Conservation (phyloP, 2,888 invertebrate species). For the Aleiodes alternator region DNA sequence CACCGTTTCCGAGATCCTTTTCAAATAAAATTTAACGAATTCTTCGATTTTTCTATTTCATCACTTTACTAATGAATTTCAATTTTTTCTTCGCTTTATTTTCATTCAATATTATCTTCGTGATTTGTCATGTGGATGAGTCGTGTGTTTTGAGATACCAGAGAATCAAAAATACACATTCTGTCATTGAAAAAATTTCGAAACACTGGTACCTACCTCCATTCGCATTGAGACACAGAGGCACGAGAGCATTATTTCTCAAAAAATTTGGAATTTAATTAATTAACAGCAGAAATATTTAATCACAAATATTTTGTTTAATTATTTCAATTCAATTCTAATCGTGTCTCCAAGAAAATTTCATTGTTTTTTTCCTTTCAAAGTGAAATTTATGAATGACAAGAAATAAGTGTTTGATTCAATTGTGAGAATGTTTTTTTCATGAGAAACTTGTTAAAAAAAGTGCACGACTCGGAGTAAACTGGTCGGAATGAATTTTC, state of each 20-base stretch:
- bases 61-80: no score
- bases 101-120: no score
- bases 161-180: slow-evolving; percentile 22
- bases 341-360: not conserved
- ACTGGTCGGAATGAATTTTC: slow-evolving; percentile 12
- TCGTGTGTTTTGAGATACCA: not conserved
- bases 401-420: not conserved
- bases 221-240: slow-evolving; percentile 70
- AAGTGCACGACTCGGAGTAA: slow-evolving; percentile 7
- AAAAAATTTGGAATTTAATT: slow-evolving; percentile 12
- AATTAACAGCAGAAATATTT: slow-evolving; percentile 11
- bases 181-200: slow-evolving; percentile 35
- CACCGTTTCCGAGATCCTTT: not conserved
- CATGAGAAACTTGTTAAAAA: not conserved
- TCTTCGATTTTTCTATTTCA: no score
- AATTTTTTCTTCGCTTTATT: no score
- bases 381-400: slow-evolving; percentile 5
- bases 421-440: not conserved
- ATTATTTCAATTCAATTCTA: not conserved
- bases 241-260: slow-evolving; percentile 69
- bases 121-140: no score
- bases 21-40: not conserved
- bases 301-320: slow-evolving; percentile 24
- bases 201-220: slow-evolving; percentile 68
- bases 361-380: not conserved